phyloP scores from a whole-genome alignment of 1,140 invertebrate genomes.

The Idris sp. region DNA sequence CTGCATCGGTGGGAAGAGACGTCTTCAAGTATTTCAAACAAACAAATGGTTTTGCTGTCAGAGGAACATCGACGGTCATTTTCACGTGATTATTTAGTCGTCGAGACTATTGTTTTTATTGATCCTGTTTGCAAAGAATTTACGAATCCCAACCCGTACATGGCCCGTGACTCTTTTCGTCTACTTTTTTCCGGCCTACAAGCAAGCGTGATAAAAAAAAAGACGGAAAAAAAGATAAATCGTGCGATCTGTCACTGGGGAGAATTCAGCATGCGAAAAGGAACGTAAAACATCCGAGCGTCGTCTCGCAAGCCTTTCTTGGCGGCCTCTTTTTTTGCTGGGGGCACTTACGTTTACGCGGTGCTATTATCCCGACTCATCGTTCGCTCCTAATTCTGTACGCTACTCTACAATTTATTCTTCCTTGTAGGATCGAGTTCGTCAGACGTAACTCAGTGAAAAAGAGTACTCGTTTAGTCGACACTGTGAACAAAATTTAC shows the following conservation, averaged over 20 bases:
- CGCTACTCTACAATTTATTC: conserved; percentile 48
- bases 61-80: conserved; percentile 21
- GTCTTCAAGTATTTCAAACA: conserved; percentile 7
- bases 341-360: conserved; percentile 49
- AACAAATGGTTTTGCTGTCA: conserved; percentile 23
- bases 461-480: conserved; percentile 42
- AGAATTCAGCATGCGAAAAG: conserved; percentile 29
- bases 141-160: neutral
- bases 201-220: conserved; percentile 21
- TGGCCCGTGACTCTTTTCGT: conserved; percentile 20
- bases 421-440: conserved; percentile 43
- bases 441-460: conserved; percentile 34
- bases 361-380: conserved; percentile 51
- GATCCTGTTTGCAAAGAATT: neutral
- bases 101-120: conserved; percentile 2
- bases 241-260: conserved; percentile 7
- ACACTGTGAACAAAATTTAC: conserved; percentile 48
- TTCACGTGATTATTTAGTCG: conserved; percentile 13
- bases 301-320: conserved; percentile 36
- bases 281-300: conserved; percentile 45
- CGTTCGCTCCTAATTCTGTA: conserved; percentile 53
- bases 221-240: conserved; percentile 32
- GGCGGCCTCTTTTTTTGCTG: conserved; percentile 24
- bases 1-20: too few species aligned
- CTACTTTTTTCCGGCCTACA: conserved; percentile 10